Evolutionary conservation across 1,140 invertebrate genomes (phyloP), one percentile per base, ranked within the genome.

Genomic region (Notospermus geniculatus): DNA sequence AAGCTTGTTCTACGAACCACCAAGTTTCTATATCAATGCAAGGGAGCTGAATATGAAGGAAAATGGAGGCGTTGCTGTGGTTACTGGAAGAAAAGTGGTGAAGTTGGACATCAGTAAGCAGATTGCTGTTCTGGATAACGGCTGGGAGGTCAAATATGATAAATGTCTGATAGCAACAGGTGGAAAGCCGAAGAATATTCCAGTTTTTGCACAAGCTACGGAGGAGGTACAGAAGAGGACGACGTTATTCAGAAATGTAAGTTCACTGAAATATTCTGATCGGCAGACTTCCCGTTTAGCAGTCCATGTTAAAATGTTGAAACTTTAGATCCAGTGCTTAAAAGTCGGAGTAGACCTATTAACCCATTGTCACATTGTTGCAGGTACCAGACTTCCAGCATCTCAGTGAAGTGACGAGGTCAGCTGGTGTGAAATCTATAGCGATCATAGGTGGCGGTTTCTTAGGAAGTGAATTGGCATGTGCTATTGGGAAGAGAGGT

Each of bases 161-260:
- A 92, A 93, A 80, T 96, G 92, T 79, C 85, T 97, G 39, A 86
- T 97, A 71, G 93, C 93, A 39, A 94, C 93, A 68, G 93, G 81
- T 62, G 82, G 79, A 55, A 81, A 77, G 53, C 91, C 92, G 1
- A 91, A 88, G 78, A 88, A 86, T 77, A 70, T 91, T 25, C 80
- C 86, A 45, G 74, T 90, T 13, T 88, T 95, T 72, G 84, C 88
- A 65, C 81, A 84, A 32, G 85, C 86, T 2, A 76, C 81, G 41
- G 78, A 86, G 23, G 82, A 85, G 46, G 80, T 94, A 0, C 83
- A 85, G 69, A 79, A 88, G n/a, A 86, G 86, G 73, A 82, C 90
- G 13, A 87, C 87, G 66, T 66, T 86, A 1, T 93, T 87, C 73
- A 73, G 82, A 73, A 76, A 63, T 63, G 79, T 81, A 67, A 74